Conservation (phyloP, 2,797 vertebrate species). For the Crocidura indochinensis region DNA sequence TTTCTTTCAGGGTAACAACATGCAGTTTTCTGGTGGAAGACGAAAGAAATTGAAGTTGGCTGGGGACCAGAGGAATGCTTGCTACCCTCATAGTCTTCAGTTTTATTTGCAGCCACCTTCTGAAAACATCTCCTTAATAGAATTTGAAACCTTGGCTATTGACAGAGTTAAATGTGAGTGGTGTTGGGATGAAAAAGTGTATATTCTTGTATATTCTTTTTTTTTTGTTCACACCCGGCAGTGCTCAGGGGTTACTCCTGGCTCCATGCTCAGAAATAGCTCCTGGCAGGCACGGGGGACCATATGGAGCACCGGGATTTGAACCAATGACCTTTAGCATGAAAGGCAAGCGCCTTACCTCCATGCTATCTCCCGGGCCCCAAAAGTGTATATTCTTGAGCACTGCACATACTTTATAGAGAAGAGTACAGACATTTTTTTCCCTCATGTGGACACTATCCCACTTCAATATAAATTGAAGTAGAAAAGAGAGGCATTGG, state of each 20-base stretch:
- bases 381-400: conserved; percentile 28
- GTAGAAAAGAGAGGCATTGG: conserved; percentile 29
- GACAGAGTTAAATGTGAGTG: conserved; percentile 96
- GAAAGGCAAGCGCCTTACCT: no score
- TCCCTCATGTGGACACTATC: not conserved
- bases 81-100: conserved; percentile 94
- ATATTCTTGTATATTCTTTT: no score
- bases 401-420: not conserved
- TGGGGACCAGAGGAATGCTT: conserved; percentile 85
- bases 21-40: conserved; percentile 86
- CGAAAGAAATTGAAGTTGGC: conserved; percentile 79
- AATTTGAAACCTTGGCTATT: conserved; percentile 96
- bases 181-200: conserved; percentile 44
- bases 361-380: no score
- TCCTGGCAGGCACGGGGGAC: no score
- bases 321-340: no score
- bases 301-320: no score
- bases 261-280: no score
- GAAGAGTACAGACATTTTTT: not conserved
- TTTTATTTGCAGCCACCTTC: conserved; percentile 95
- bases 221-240: no score
- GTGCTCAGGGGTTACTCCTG: no score
- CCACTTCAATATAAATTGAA: not conserved
- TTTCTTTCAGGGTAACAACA: conserved; percentile 71
- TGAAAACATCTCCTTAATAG: conserved; percentile 94